Evolutionary conservation across 1,140 invertebrate species (phyloP).

Genomic region (Dendroctonus valens): DNA sequence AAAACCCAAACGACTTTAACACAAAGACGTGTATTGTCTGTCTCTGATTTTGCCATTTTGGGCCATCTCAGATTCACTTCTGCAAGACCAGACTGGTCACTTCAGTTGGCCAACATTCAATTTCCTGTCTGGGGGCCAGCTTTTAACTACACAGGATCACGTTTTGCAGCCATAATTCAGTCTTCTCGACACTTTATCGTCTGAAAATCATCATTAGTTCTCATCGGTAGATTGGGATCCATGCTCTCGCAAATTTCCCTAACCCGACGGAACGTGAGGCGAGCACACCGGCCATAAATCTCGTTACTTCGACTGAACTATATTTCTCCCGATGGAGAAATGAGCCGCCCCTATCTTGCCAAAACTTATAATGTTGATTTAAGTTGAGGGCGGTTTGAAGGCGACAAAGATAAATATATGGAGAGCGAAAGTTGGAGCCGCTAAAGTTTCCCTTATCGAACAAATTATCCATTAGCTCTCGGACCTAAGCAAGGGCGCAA

Average conservation of each 20-base stretch:
- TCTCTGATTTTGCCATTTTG: no score
- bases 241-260: conserved; percentile 14
- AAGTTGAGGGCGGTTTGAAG: not conserved
- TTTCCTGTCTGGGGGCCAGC: no score
- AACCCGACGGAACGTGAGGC: conserved; percentile 9
- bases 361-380: not conserved
- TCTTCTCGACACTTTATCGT: conserved; percentile 5
- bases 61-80: no score
- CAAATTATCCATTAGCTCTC: no score
- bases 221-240: conserved; percentile 17
- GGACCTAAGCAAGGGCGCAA: no score
- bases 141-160: not conserved
- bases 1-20: no score
- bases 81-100: no score
- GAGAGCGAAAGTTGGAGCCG: no score
- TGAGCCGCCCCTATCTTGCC: conserved; percentile 4
- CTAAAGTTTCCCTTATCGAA: no score
- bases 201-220: conserved; percentile 22
- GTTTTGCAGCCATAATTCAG: conserved; percentile 4
- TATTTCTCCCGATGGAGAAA: conserved; percentile 15
- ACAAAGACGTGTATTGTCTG: no score
- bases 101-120: no score
- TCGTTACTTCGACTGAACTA: conserved; percentile 6
- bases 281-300: conserved; percentile 16
- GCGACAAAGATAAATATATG: no score